Evolutionary conservation across 2,113 vertebrate genomes (phyloP), one percentile per base, ranked within the genome.

Genomic region (Clupea harengus): DNA sequence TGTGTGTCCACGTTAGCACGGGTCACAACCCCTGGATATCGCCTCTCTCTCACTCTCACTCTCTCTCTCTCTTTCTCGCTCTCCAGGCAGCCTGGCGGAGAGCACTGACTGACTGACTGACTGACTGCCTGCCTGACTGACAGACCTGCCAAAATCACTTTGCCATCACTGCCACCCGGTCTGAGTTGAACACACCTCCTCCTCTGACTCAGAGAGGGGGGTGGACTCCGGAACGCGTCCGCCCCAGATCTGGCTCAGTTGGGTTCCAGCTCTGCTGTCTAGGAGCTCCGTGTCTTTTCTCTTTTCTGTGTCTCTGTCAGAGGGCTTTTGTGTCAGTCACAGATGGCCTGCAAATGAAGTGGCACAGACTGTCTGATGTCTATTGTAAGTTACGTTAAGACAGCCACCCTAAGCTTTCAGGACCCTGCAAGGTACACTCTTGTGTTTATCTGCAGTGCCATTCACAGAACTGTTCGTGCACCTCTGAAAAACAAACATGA

Each of bases 1-100:
- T 91, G 91, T 94, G 88, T 89, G 91, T 92, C 91, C 88, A 87
- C 90, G 90, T 94, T 91, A 92, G 88, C 90, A 89, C 87, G 88
- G 91, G 91, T 92, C 91, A 92, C 84, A 90, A 91, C 93, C 88
- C 84, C 44, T 78, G 25, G 28, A 2, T 78, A 78, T 78, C 2
- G 28, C 72, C 32, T 13, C 28, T 11, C 72, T 39, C 10, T 32
- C 32, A 39, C 32, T 44, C 67, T 75, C 67, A 32, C 28, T 75
- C 72, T 78, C 72, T 44, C 72, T 78, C 11, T 32, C 28, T 39
- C 11, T 32, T 3, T 39, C 25, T 44, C 3, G 39, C 28, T 78
- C 72, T 78, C 13, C 20, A 22, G 54, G 54, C 54, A 60, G 54
- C 54, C 54, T 20, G 6, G 18, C 20, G 3, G 54, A 60, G 54